These are phyloP conservation scores for Leptopilina clavipes DNA, from an alignment of 1,140 invertebrate species.

Conservation along the genomic window DNA sequence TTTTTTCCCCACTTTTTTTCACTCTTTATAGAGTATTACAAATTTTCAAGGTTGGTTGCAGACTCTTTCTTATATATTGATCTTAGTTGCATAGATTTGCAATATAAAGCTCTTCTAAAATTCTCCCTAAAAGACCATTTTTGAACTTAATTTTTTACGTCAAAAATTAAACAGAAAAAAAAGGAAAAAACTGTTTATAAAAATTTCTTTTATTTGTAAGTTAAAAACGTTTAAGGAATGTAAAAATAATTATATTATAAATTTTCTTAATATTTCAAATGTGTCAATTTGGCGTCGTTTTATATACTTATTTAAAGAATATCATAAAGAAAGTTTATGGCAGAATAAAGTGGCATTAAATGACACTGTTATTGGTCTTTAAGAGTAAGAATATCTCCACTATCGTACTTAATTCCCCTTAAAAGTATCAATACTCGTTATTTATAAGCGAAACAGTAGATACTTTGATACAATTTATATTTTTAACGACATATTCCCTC, in stretches of 20 bases:
- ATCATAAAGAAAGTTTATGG: not conserved
- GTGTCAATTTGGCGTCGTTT: too few species aligned
- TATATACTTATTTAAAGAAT: not conserved
- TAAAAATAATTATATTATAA: too few species aligned
- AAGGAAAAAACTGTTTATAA: too few species aligned
- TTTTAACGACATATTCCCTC: not conserved
- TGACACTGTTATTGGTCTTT: not conserved
- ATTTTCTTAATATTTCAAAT: too few species aligned
- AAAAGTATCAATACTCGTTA: not conserved
- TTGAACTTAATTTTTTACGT: too few species aligned
- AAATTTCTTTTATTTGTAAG: too few species aligned
- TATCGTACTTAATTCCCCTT: not conserved
- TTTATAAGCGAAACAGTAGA: not conserved
- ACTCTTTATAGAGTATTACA: not conserved
- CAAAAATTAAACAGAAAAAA: too few species aligned
- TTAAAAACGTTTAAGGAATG: too few species aligned
- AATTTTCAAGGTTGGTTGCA: constrained; percentile 21
- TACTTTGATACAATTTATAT: not conserved
- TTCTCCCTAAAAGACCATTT: too few species aligned
- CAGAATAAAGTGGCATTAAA: not conserved
- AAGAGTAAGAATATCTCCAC: not conserved
- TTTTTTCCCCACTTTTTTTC: not conserved
- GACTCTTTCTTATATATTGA: constrained; percentile 34
- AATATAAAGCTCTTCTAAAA: too few species aligned
- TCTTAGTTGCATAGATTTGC: too few species aligned